Base-by-base conservation (phyloP, 2,888 invertebrate species). In the Dryobotodes eremita region DNA sequence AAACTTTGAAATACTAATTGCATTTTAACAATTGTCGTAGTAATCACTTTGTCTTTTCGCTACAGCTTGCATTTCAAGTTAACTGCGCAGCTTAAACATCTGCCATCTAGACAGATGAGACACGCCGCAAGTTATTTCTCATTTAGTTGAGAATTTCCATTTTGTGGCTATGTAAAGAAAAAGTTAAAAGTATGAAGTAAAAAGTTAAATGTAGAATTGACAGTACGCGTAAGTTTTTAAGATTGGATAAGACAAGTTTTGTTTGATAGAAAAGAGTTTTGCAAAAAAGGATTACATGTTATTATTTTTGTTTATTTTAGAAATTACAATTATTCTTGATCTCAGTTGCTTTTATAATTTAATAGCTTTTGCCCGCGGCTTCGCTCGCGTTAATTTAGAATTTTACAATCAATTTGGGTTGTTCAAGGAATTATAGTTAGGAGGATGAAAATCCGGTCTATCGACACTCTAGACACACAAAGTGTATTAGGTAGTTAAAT, bases 1-100 rank as follows among this genome's bases (percentile, higher is more conserved):
- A 69, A 80, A 74, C 71, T 86, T 74, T 17, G 46, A 50, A 11
- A 72, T 75, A 42, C 85, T 87, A 87, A 87, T 83, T 85, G 76
- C 79, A 78, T 71, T 88, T 86, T 79, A 80, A 83, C 81, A 80
- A 75, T 68, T 78, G 74, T 26, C 61, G 1, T 36, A 75, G 86
- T 75, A 69, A 77, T 77, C 59, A 31, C 57, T 46, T 66, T 71
- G 76, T 74, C 82, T 70, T 79, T 75, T 71, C 50, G 53, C 76
- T 84, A 77, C 50, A 75, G 46, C 71, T 75, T 82, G 77, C 82
- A 82, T 75, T 81, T 66, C 42, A 82, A 89, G 46, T 69, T 69
- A 80, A 79, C 68, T 86, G 69, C 59, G 65, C 71, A 88, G 84
- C 79, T 86, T 84, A 71, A 79, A 17, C 53, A n/a, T 64, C 74